phyloP scores from a whole-genome alignment of 1,140 invertebrate species.

The Tetragonula clypearis region DNA sequence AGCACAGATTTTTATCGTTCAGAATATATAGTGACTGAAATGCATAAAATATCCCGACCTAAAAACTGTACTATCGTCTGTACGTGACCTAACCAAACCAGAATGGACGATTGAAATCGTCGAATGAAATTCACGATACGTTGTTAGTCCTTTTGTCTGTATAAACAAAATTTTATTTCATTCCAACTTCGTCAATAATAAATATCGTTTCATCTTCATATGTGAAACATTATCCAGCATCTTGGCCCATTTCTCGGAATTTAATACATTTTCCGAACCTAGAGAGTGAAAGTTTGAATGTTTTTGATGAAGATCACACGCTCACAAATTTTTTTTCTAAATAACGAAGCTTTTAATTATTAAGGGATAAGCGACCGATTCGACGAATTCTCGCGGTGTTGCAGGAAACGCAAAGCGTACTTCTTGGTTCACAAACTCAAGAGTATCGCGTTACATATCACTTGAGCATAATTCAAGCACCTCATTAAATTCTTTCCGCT shows the following conservation, averaged over 20 bases:
- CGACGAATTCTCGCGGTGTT: not conserved
- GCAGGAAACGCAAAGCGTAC: not conserved
- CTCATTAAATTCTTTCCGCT: slow-evolving; percentile 2
- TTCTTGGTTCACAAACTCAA: not conserved
- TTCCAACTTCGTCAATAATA: not conserved
- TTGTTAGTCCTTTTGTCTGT: not conserved
- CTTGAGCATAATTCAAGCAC: slow-evolving; percentile 11
- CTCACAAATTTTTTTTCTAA: not conserved
- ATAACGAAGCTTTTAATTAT: not conserved
- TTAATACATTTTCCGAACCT: not conserved
- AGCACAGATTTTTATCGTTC: not conserved
- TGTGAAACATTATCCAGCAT: not conserved
- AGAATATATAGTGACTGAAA: not conserved
- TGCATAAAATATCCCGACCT: not conserved
- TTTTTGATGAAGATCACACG: not conserved
- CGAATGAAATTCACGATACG: not conserved
- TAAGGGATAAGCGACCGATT: not conserved
- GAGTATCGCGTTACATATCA: not conserved
- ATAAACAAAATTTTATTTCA: not conserved
- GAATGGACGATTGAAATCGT: not conserved
- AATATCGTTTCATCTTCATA: not conserved
- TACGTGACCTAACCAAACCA: not conserved
- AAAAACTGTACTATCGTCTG: not conserved
- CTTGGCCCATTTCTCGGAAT: not conserved
- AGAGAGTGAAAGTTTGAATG: not conserved